Conservation (phyloP, 2,888 invertebrate species). For the Pristionchus fissidentatus region DNA sequence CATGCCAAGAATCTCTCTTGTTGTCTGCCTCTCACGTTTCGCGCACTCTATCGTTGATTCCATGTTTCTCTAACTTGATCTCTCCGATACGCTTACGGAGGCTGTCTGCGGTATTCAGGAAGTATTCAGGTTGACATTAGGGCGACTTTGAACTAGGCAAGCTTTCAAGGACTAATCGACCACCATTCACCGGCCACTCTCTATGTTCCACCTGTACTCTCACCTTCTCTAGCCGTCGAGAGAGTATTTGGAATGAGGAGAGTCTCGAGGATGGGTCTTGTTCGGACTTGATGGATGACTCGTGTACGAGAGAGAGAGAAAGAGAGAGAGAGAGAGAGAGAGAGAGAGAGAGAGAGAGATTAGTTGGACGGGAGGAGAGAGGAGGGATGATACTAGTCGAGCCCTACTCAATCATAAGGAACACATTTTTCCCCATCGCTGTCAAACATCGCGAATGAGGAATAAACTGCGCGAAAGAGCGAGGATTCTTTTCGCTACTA, state of each 20-base stretch:
- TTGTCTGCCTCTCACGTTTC: no score
- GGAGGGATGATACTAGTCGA: background rate
- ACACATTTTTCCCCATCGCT: background rate
- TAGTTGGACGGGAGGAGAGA: background rate
- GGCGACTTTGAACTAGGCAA: no score
- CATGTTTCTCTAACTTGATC: no score
- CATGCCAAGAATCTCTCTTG: no score
- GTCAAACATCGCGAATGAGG: background rate
- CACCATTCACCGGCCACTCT: no score
- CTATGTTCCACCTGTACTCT: no score
- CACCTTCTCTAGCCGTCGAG: background rate
- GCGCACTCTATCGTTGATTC: no score
- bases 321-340: slow-evolving; percentile 33
- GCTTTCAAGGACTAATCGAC: no score
- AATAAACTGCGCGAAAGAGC: background rate
- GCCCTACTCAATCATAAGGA: background rate
- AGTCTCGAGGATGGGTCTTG: background rate
- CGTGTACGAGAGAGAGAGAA: slow-evolving; percentile 7
- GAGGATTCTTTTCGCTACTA: background rate
- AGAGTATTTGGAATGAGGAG: background rate
- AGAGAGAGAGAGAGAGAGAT: slow-evolving; percentile 35
- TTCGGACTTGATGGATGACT: background rate
- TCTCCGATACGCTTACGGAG: no score
- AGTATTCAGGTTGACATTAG: no score
- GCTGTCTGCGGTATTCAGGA: no score